Conservation (phyloP, 1,140 invertebrate species). For the Drosophila watanabei region DNA sequence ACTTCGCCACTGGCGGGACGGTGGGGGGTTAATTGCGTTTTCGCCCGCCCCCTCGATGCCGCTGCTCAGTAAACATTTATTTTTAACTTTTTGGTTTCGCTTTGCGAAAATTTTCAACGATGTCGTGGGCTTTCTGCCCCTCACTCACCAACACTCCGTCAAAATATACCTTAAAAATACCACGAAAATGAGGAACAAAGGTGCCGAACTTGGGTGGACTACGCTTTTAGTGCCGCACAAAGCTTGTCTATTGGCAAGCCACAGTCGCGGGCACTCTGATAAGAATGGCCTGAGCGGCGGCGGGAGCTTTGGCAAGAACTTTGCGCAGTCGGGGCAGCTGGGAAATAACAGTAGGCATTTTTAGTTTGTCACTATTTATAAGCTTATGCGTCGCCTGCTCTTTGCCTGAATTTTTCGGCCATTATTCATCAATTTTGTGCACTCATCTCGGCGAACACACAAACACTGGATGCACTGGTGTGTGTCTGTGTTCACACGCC, state of each 20-base stretch:
- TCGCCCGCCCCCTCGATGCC: constrained; percentile 37
- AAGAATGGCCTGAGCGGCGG: constrained; percentile 3
- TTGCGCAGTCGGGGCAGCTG: constrained; percentile 41
- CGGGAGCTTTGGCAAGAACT: constrained; percentile 35
- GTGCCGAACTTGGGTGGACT: constrained; percentile 23
- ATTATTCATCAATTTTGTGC: constrained; percentile 59
- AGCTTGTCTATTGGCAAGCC: constrained; percentile 21
- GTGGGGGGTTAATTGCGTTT: constrained; percentile 46
- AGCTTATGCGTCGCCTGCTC: constrained; percentile 39
- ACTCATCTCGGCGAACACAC: constrained; percentile 47
- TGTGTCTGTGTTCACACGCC: constrained; percentile 24
- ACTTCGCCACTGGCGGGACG: constrained; percentile 6
- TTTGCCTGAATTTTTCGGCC: constrained; percentile 36
- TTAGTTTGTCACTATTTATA: constrained; percentile 65
- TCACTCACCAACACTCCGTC: constrained; percentile 8
- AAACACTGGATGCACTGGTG: constrained; percentile 5
- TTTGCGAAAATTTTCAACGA: constrained; percentile 82
- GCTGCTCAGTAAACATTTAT: constrained; percentile 78
- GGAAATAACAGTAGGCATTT: constrained; percentile 52
- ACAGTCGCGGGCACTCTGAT: constrained; percentile 19
- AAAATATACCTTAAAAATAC: constrained; percentile 15
- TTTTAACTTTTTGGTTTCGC: constrained; percentile 80
- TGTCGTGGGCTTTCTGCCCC: constrained; percentile 76
- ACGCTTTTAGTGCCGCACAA: constrained; percentile 41
- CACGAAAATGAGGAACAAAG: not conserved